Conservation (phyloP, 2,113 vertebrate genomes). For the Motacilla tschutschensis region DNA sequence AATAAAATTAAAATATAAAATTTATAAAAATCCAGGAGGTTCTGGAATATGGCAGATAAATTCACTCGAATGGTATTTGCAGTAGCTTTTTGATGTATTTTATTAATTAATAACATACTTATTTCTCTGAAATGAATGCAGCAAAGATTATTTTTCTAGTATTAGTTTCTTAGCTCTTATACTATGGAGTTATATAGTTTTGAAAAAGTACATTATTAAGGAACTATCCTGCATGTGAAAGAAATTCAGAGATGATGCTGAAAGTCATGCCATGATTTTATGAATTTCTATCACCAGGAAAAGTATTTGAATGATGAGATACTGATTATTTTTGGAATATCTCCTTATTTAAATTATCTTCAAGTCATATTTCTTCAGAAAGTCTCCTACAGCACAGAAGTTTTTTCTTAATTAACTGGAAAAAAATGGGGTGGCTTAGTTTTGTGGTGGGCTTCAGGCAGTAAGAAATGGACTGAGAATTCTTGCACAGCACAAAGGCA, state of each 20-base stretch:
- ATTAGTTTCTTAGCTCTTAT: neutral
- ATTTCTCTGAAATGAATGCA: neutral
- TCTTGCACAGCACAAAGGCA: neutral
- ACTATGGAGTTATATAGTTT: neutral
- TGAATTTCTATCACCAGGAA: neutral
- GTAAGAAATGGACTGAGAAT: neutral
- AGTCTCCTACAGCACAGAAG: neutral
- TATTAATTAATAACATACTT: neutral
- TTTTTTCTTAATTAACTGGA: neutral
- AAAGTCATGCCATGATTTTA: neutral
- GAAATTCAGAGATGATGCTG: neutral
- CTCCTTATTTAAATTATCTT: neutral
- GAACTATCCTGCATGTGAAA: neutral
- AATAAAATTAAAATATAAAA: neutral
- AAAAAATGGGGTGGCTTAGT: neutral
- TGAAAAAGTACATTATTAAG: neutral
- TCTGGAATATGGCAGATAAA: neutral
- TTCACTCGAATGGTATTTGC: neutral
- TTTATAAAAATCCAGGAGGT: rapidly evolving
- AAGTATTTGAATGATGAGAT: neutral
- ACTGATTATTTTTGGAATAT: neutral
- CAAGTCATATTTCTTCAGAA: neutral
- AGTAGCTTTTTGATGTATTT: neutral
- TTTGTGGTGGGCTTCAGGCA: neutral
- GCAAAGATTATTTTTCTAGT: neutral